A percentile compares a stretch with the other conserved stretches of the same genome.
These are phyloP conservation scores for Nyctibius bracteatus DNA, from an alignment of 2,113 vertebrate species.

Conservation along the genomic window DNA sequence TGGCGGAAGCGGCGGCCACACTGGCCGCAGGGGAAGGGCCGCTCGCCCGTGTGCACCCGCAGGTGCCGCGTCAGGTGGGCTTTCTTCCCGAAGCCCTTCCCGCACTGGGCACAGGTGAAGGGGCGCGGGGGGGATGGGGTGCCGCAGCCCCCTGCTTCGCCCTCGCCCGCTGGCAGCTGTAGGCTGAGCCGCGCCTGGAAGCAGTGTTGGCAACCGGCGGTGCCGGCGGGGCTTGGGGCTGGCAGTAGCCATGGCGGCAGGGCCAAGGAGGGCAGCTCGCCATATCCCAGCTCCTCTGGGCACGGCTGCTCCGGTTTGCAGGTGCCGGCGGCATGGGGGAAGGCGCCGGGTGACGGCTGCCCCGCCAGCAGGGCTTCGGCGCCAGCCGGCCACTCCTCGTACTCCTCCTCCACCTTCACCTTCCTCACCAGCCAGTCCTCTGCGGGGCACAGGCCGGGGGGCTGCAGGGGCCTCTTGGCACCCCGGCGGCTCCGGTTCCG, in stretches of 20 bases:
- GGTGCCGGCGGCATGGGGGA: too few relatives aligned
- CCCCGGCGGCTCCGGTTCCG: too few relatives aligned
- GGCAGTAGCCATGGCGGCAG: neutral
- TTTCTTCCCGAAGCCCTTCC: constrained; percentile 73
- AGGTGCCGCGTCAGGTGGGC: constrained; percentile 71
- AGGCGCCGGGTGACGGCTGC: too few relatives aligned
- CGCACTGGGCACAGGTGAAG: constrained; percentile 66
- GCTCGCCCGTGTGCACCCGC: constrained; percentile 70
- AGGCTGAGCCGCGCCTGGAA: constrained; percentile 29
- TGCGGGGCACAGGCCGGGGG: too few relatives aligned
- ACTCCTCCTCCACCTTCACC: constrained; percentile 73
- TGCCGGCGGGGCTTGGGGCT: neutral
- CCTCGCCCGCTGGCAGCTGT: neutral
- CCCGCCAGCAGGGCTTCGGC: neutral
- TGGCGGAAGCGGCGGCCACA: constrained; percentile 73
- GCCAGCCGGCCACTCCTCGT: neutral
- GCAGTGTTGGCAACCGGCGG: neutral
- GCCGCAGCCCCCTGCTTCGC: neutral
- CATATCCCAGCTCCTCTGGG: neutral
- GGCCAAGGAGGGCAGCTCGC: neutral
- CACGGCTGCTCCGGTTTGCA: constrained; percentile 60
- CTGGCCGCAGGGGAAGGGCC: constrained; percentile 57
- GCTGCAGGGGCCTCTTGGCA: too few relatives aligned
- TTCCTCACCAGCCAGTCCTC: constrained; percentile 70
- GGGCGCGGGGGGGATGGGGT: constrained; percentile 58